These are phyloP conservation scores for Eunapius fragilis DNA, from an alignment of 37 sponge, comb jelly and placozoan genomes.

Conservation along the genomic window DNA sequence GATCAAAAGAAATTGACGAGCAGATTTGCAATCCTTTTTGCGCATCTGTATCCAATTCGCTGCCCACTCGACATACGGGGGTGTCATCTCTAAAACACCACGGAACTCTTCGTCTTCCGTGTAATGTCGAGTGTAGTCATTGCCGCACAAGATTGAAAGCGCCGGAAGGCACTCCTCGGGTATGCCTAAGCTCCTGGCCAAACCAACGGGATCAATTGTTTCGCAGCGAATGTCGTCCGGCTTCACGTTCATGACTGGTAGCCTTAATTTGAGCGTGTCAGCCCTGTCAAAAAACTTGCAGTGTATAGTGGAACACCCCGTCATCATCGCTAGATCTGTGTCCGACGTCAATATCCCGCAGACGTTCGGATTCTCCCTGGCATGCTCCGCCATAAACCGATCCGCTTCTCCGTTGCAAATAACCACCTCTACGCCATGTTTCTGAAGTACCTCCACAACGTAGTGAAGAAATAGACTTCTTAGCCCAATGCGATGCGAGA, in stretches of 20 bases:
- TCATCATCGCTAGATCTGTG: conserved; percentile 37
- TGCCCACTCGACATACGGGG: background rate
- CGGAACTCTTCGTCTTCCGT: background rate
- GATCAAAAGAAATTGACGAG: background rate
- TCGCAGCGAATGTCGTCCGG: conserved; percentile 3
- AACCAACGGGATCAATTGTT: background rate
- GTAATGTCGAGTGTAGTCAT: conserved; percentile 35
- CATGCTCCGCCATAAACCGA: conserved; percentile 5
- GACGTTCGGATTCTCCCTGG: conserved; percentile 1
- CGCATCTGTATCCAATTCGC: background rate
- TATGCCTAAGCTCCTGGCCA: conserved; percentile 22
- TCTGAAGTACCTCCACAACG: background rate
- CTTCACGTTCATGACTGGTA: background rate
- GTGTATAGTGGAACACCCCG: conserved; percentile 8
- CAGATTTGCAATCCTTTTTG: background rate
- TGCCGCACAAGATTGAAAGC: conserved; percentile 43
- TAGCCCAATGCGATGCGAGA: background rate
- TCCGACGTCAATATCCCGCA: conserved; percentile 33
- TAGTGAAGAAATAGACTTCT: background rate
- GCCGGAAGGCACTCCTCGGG: background rate
- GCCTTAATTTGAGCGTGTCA: background rate
- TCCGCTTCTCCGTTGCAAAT: conserved; percentile 53
- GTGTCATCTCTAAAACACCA: background rate
- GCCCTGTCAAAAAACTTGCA: conserved; percentile 31
- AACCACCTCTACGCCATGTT: background rate